These are phyloP conservation scores for Pseudochaenichthys georgianus DNA, from an alignment of 2,797 vertebrate genomes.

Conservation along the genomic window DNA sequence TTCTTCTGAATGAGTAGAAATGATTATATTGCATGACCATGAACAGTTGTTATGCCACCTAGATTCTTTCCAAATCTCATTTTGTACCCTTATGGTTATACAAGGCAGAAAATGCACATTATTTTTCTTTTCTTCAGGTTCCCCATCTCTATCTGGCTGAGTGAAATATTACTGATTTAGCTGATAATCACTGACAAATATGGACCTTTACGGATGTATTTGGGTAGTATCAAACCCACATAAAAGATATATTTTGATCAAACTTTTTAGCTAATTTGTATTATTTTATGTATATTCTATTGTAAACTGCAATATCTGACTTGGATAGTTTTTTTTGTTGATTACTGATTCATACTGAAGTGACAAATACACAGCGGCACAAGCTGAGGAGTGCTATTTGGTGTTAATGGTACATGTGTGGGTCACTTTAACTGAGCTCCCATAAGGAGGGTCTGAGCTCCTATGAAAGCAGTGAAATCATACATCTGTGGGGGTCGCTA, in stretches of 20 bases:
- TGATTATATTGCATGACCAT: slow-evolving; percentile 21
- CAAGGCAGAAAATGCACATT: background rate
- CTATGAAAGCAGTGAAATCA: no score
- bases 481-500: no score
- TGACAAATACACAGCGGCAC: background rate
- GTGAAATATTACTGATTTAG: background rate
- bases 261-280: background rate
- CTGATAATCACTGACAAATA: background rate
- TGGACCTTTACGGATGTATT: background rate
- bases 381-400: background rate
- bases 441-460: no score
- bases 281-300: background rate
- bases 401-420: no score
- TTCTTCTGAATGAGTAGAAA: slow-evolving; percentile 16
- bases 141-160: background rate
- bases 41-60: slow-evolving; percentile 8
- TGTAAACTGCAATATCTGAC: background rate
- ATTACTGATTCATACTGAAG: background rate
- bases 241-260: background rate
- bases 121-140: background rate
- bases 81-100: background rate
- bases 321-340: background rate
- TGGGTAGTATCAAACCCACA: background rate
- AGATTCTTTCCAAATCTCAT: background rate
- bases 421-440: no score